These are phyloP conservation scores for Eremophila alpestris DNA, from an alignment of 2,797 vertebrate species.

Conservation along the genomic window DNA sequence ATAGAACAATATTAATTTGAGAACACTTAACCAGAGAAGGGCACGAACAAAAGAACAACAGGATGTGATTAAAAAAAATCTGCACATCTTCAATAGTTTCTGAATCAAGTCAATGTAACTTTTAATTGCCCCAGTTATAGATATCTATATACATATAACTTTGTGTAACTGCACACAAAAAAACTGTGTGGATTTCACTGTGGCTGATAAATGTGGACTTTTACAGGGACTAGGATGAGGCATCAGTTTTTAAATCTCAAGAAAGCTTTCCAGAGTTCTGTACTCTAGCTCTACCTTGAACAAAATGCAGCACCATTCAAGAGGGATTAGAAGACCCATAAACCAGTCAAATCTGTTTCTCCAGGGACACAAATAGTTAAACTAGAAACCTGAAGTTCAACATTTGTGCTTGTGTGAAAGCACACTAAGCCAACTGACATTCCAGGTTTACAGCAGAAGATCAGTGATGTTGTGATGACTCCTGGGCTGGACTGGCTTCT, in stretches of 20 bases:
- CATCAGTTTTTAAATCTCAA: not conserved
- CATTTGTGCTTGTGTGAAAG: not conserved
- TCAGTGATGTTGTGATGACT: not conserved
- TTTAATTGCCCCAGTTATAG: not conserved
- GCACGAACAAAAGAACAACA: not conserved
- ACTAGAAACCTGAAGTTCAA: not conserved
- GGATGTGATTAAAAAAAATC: not conserved
- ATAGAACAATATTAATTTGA: not conserved
- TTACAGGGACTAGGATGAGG: not conserved
- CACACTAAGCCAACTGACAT: not conserved
- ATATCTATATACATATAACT: not conserved
- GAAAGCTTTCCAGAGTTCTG: not conserved
- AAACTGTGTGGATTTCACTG: not conserved
- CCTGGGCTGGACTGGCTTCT: not conserved
- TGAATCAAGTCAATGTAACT: not conserved
- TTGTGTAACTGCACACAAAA: not conserved
- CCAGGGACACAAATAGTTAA: not conserved
- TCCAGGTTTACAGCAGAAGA: not conserved
- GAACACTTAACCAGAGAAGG: not conserved
- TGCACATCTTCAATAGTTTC: not conserved
- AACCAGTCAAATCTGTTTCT: not conserved
- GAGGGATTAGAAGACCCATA: not conserved
- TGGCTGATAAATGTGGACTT: not conserved
- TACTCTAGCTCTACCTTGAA: not conserved
- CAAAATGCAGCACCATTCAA: not conserved